Percentiles rank a stretch among this genome's conserved stretches.
Conservation (phyloP, 2,113 vertebrate species). For the Cyprinodon brontotheroides region DNA sequence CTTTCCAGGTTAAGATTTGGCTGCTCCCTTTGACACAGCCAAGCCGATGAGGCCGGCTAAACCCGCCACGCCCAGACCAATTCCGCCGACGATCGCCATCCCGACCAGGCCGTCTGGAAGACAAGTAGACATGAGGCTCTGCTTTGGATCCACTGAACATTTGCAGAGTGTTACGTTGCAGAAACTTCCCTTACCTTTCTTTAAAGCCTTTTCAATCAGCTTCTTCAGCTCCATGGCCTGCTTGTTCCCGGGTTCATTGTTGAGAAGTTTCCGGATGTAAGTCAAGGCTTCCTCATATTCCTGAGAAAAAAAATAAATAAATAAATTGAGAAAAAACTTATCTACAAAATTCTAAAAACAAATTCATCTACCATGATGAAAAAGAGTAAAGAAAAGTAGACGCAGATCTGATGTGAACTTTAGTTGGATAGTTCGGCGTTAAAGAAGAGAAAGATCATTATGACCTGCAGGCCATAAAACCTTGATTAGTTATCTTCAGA, state of each 20-base stretch:
- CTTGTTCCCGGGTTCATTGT: slow-evolving; percentile 88
- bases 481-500: slow-evolving; percentile 21
- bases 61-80: slow-evolving; percentile 87
- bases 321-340: background rate
- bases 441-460: background rate
- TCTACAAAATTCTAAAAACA: background rate
- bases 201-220: slow-evolving; percentile 88
- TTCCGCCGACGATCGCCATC: slow-evolving; percentile 92
- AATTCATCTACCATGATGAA: background rate
- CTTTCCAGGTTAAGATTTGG: slow-evolving; percentile 81
- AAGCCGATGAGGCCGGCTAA: slow-evolving; percentile 89
- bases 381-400: background rate
- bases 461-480: slow-evolving; percentile 21
- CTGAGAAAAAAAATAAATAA: slow-evolving; percentile 52
- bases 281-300: slow-evolving; percentile 91
- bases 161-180: background rate
- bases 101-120: slow-evolving; percentile 88
- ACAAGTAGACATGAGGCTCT: background rate
- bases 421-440: background rate
- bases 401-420: background rate
- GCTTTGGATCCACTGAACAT: background rate
- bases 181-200: slow-evolving; percentile 82
- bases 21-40: slow-evolving; percentile 86
- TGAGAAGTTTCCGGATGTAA: slow-evolving; percentile 85
- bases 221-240: slow-evolving; percentile 88